Conservation (phyloP, 2,888 invertebrate genomes). For the Gnatocerus cornutus region DNA sequence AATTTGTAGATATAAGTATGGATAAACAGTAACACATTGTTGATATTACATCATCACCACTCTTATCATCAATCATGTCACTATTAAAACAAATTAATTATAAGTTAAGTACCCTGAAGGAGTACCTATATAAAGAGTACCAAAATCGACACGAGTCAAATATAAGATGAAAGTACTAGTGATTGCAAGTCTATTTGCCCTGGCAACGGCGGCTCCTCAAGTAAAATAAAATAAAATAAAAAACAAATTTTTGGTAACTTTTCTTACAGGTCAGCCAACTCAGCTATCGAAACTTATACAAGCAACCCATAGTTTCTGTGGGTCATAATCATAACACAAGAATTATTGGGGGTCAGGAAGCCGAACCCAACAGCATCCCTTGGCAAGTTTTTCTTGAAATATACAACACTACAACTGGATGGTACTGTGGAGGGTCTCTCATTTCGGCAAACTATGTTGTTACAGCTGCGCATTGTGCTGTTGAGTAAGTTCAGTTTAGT, state of each 20-base stretch:
- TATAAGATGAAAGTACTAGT: too few relatives aligned
- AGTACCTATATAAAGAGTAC: too few relatives aligned
- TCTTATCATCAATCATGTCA: too few relatives aligned
- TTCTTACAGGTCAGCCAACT: neutral
- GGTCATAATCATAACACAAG: neutral
- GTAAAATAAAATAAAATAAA: neutral
- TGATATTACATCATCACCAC: too few relatives aligned
- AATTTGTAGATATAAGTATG: too few relatives aligned
- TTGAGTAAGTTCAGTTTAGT: conserved; percentile 23
- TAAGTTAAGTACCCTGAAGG: too few relatives aligned
- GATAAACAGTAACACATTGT: too few relatives aligned
- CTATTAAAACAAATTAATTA: too few relatives aligned
- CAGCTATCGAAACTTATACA: conserved; percentile 11
- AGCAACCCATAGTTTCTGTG: neutral
- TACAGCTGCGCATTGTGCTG: conserved; percentile 24
- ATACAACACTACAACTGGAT: neutral
- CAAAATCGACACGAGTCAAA: too few relatives aligned
- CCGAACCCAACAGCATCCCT: conserved; percentile 11
- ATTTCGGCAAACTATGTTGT: conserved; percentile 10
- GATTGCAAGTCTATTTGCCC: too few relatives aligned
- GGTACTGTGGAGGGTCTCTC: conserved; percentile 31
- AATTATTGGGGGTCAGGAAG: conserved; percentile 21
- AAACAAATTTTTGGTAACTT: neutral
- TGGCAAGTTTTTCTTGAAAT: conserved; percentile 16
- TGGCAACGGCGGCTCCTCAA: conserved; percentile 31